phyloP scores from a whole-genome alignment of 2,113 vertebrate genomes.

The Lepisosteus oculatus region DNA sequence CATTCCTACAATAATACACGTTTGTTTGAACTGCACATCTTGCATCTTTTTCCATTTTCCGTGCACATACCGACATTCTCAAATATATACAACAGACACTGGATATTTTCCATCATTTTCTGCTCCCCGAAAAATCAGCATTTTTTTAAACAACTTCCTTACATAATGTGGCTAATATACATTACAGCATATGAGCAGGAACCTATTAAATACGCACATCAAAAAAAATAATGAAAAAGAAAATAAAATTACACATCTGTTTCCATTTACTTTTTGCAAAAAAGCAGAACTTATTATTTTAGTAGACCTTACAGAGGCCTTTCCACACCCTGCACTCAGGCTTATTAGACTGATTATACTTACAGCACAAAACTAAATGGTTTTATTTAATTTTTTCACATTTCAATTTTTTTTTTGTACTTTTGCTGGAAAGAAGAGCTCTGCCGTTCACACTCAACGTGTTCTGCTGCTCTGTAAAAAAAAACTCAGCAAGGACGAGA shows the following conservation, averaged over 20 bases:
- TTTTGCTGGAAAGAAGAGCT: neutral
- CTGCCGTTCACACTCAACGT: neutral
- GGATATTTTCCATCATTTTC: too few relatives aligned
- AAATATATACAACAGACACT: too few relatives aligned
- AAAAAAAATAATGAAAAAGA: slow-evolving; percentile 7
- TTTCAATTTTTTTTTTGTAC: neutral
- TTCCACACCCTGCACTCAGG: slow-evolving; percentile 9
- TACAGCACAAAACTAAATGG: neutral
- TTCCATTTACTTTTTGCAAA: slow-evolving; percentile 21
- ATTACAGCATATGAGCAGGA: neutral
- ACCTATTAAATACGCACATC: slow-evolving; percentile 2
- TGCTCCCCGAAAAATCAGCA: neutral
- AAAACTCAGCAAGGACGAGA: too few relatives aligned
- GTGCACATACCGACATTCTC: too few relatives aligned
- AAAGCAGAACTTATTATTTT: slow-evolving; percentile 19
- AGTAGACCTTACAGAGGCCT: slow-evolving; percentile 4
- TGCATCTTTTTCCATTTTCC: too few relatives aligned
- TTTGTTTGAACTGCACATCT: too few relatives aligned
- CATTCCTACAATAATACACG: too few relatives aligned
- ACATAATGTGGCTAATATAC: neutral
- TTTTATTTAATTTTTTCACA: neutral
- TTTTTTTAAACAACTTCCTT: slow-evolving; percentile 1
- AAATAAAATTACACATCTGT: slow-evolving; percentile 13
- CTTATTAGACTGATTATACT: slow-evolving; percentile 15
- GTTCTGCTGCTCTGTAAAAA: neutral